Evolutionary conservation across 2,888 invertebrate species (phyloP).

Genomic region (Mechanitis mazaeus): DNA sequence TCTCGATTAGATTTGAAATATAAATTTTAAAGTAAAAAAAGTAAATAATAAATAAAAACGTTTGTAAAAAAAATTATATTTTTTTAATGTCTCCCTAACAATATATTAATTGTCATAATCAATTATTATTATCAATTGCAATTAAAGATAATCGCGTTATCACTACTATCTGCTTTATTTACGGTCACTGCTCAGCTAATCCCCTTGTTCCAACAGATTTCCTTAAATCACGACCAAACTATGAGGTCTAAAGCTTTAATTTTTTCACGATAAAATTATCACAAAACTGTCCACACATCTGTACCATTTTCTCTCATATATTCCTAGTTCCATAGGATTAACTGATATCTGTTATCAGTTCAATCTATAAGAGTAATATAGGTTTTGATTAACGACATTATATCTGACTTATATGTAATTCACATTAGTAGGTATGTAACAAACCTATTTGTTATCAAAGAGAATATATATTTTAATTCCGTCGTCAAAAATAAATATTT

Average conservation of each 20-base stretch:
- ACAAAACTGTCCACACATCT: neutral
- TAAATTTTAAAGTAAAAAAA: too few species aligned
- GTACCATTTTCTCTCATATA: neutral
- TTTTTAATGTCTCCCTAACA: too few species aligned
- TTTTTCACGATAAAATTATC: conserved; percentile 8
- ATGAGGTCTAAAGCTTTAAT: neutral
- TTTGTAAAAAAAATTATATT: too few species aligned
- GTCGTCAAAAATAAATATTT: too few species aligned
- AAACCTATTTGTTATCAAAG: too few species aligned
- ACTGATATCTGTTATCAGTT: neutral
- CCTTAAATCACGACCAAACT: conserved; percentile 1
- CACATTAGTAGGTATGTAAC: neutral
- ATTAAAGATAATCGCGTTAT: conserved; percentile 8
- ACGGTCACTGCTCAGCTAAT: conserved; percentile 11
- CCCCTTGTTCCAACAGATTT: conserved; percentile 12
- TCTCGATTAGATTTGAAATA: too few species aligned
- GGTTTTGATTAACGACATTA: neutral
- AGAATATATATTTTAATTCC: too few species aligned
- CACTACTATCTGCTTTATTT: conserved; percentile 6
- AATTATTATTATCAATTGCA: neutral
- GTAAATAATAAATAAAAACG: too few species aligned
- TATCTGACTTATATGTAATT: neutral
- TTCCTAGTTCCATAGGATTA: conserved; percentile 4
- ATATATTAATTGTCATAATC: neutral
- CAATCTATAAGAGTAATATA: neutral